Percentiles rank a stretch among this genome's conserved stretches.
phyloP scores from a whole-genome alignment of 2,113 vertebrate genomes.

The Etheostoma spectabile region DNA sequence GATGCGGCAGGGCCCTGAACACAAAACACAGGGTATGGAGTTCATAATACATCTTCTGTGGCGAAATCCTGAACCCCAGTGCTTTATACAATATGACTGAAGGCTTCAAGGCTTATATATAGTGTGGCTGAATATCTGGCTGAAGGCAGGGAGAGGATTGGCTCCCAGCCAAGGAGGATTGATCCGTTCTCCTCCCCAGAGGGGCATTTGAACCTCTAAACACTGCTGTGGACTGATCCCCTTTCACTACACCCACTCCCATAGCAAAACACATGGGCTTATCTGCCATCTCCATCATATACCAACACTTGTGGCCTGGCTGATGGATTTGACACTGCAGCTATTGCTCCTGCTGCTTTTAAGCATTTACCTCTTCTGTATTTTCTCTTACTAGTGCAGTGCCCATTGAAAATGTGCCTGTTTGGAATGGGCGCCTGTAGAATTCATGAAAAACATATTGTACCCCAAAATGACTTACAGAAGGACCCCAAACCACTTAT shows the following conservation, averaged over 20 bases:
- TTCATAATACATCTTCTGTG: slow-evolving; percentile 18
- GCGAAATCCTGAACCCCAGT: slow-evolving; percentile 21
- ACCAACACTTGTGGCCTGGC: slow-evolving; percentile 48
- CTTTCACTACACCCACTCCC: slow-evolving; percentile 75
- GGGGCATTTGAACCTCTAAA: slow-evolving; percentile 76
- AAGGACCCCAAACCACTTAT: too few species aligned
- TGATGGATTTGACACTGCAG: slow-evolving; percentile 65
- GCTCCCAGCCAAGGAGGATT: slow-evolving; percentile 67
- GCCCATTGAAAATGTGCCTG: too few species aligned
- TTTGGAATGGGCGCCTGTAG: too few species aligned
- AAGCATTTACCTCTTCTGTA: slow-evolving; percentile 13
- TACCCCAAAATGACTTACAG: too few species aligned
- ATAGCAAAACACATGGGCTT: slow-evolving; percentile 64
- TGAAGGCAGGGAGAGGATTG: slow-evolving; percentile 55
- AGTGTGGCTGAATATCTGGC: slow-evolving; percentile 61
- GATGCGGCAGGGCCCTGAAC: slow-evolving; percentile 34
- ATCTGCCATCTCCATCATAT: slow-evolving; percentile 71
- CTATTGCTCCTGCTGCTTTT: slow-evolving; percentile 41
- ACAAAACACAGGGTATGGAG: slow-evolving; percentile 43
- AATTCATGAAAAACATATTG: too few species aligned
- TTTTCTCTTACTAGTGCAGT: slow-evolving; percentile 7
- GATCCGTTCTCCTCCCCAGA: slow-evolving; percentile 74
- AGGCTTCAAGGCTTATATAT: slow-evolving; percentile 44
- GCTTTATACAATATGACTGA: slow-evolving; percentile 37
- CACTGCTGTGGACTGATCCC: slow-evolving; percentile 77